Conservation (phyloP, 2,888 invertebrate genomes). For the Ischnura elegans region DNA sequence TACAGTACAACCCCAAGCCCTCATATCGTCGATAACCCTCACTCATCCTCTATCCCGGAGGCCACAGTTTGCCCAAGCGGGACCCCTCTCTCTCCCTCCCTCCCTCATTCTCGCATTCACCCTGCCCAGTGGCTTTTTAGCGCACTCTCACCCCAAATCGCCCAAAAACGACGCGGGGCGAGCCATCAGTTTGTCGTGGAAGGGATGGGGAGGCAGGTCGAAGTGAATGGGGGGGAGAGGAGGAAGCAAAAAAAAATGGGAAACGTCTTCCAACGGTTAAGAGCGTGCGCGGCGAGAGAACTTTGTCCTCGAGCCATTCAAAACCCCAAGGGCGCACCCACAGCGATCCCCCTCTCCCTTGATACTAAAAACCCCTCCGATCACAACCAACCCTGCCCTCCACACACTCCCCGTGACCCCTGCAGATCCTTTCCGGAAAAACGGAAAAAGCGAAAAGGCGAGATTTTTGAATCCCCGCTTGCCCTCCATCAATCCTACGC, state of each 20-base stretch:
- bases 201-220: too few relatives aligned
- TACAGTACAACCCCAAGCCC: too few relatives aligned
- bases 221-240: neutral
- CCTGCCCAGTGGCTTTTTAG: neutral
- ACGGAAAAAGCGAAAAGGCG: neutral
- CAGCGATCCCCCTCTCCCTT: neutral
- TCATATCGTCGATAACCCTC: too few relatives aligned
- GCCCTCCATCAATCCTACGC: neutral
- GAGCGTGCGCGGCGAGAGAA: neutral
- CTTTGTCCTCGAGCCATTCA: neutral
- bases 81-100: neutral
- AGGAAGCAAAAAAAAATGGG: neutral
- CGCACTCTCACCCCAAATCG: neutral
- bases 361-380: conserved; percentile 25
- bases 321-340: neutral
- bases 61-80: too few relatives aligned
- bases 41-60: too few relatives aligned
- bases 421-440: neutral
- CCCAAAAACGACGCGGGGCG: neutral
- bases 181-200: neutral
- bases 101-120: neutral
- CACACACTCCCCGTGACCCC: neutral
- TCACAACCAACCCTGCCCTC: neutral
- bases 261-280: neutral
- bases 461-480: neutral